Evolutionary conservation across 2,113 vertebrate genomes (phyloP).

Genomic region (Chaenogobius annularis): DNA sequence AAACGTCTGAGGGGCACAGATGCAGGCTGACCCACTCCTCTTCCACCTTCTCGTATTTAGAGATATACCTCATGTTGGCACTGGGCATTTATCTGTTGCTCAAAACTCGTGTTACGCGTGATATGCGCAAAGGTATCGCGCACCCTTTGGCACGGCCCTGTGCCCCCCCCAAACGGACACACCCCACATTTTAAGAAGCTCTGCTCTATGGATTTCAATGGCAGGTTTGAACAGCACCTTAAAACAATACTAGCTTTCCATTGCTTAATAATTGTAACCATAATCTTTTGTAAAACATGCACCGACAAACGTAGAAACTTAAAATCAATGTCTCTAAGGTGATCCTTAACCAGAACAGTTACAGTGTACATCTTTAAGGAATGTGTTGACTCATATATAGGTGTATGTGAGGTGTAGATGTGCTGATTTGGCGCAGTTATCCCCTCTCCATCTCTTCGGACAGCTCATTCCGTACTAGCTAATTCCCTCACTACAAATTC

Average conservation of each 20-base stretch:
- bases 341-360: background rate
- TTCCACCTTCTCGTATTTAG: no score
- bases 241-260: background rate
- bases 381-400: background rate
- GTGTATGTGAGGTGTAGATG: background rate
- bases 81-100: no score
- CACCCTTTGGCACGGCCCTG: no score
- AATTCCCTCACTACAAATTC: conserved; percentile 47
- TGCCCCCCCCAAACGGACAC: no score
- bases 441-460: conserved; percentile 30
- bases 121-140: no score
- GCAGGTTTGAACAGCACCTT: background rate
- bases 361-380: background rate
- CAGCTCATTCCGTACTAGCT: conserved; percentile 39
- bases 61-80: no score
- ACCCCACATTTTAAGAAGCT: no score
- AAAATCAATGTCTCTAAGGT: background rate
- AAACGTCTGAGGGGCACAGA: no score
- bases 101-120: no score
- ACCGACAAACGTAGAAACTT: background rate
- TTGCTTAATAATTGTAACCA: background rate
- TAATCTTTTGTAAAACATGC: background rate
- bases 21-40: no score
- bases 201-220: background rate
- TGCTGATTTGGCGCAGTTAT: conserved; percentile 32